Percentiles rank a stretch among this genome's conserved stretches.
These are phyloP conservation scores for Mellivora capensis DNA, from an alignment of 2,113 vertebrate species.

Conservation along the genomic window DNA sequence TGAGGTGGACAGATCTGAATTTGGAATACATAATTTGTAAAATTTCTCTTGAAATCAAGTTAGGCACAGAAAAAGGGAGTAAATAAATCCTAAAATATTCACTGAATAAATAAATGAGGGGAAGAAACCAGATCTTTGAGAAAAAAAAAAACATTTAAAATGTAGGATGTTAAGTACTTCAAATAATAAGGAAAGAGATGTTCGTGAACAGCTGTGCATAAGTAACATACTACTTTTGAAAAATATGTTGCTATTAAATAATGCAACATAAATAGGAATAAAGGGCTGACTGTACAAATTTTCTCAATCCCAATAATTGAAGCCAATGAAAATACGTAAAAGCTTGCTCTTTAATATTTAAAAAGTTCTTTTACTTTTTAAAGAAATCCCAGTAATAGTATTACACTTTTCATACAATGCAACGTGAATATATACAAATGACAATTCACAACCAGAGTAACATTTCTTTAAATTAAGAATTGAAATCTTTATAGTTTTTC, in stretches of 20 bases:
- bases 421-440: not conserved
- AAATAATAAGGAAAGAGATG: not conserved
- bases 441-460: not conserved
- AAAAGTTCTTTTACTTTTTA: not conserved
- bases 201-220: not conserved
- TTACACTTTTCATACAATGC: not conserved
- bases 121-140: not conserved
- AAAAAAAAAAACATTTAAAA: not conserved
- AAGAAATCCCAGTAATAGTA: not conserved
- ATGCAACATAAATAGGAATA: not conserved
- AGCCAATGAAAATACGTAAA: not conserved
- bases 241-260: not conserved
- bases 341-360: not conserved
- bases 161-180: not conserved
- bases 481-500: not conserved
- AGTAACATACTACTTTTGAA: not conserved
- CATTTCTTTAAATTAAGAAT: not conserved
- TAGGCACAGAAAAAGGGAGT: not conserved
- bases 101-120: not conserved
- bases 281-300: not conserved
- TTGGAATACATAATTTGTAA: not conserved
- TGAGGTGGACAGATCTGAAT: not conserved
- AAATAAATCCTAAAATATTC: not conserved
- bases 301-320: not conserved
- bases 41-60: slow-evolving; percentile 9